These are phyloP conservation scores for Drosophila repletoides DNA, from an alignment of 1,140 invertebrate species.

Conservation along the genomic window DNA sequence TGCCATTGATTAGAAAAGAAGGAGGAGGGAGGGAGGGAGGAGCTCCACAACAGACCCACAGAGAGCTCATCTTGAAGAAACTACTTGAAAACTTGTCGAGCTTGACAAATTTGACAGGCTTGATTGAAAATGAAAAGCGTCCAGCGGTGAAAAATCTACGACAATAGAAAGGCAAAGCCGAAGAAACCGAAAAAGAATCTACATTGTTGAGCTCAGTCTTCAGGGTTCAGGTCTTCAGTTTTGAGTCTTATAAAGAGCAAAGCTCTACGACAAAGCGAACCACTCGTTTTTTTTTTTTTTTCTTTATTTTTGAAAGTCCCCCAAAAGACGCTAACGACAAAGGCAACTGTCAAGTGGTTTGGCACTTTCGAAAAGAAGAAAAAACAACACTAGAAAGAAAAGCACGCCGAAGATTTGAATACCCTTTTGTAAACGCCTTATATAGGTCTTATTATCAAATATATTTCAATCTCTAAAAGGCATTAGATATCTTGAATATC, in stretches of 20 bases:
- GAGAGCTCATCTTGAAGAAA: slow-evolving; percentile 3
- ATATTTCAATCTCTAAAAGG: no score
- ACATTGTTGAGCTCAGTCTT: neutral
- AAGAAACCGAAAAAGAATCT: slow-evolving; percentile 36
- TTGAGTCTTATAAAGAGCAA: slow-evolving; percentile 47
- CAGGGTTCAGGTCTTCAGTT: neutral
- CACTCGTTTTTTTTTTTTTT: slow-evolving; percentile 8
- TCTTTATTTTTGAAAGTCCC: slow-evolving; percentile 44
- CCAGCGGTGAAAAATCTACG: slow-evolving; percentile 52
- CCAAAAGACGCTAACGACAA: slow-evolving; percentile 32
- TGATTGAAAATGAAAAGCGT: slow-evolving; percentile 77
- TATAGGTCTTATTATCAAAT: no score
- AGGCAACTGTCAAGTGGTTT: slow-evolving; percentile 69
- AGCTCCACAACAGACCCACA: neutral
- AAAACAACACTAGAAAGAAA: no score
- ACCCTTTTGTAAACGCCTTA: neutral
- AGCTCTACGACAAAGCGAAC: slow-evolving; percentile 55
- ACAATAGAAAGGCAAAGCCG: slow-evolving; percentile 44
- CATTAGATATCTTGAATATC: no score
- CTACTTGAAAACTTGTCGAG: slow-evolving; percentile 69
- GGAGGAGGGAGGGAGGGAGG: slow-evolving; percentile 7
- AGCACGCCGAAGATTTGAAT: no score
- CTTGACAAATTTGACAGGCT: slow-evolving; percentile 81
- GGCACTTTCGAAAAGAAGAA: slow-evolving; percentile 66
- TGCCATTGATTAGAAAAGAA: slow-evolving; percentile 67